Evolutionary conservation across 2,888 invertebrate genomes (phyloP), one percentile per base, ranked within the genome.

Genomic region (Mimas tiliae): DNA sequence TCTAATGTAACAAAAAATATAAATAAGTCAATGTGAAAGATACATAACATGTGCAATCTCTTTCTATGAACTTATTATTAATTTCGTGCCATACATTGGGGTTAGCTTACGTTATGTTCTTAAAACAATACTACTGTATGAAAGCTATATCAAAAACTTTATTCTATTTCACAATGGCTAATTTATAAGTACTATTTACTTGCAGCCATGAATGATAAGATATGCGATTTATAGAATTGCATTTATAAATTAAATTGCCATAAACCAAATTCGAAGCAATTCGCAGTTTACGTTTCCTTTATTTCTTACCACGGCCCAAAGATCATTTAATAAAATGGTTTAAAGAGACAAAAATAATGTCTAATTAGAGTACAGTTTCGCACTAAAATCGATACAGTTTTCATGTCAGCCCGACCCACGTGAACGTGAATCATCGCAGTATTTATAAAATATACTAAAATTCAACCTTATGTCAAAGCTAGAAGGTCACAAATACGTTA

Each of bases 31-130:
- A 83, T 85, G 93, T 93, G 93, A 87, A 84, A 82, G 19, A 85
- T 91, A 90, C 85, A 83, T 93, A 93, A 93, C 93, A 93, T 86
- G 93, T 93, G 93, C 93, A 85, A 85, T 87, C 80, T 87, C 82
- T 79, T 82, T 84, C 83, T 86, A 87, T 84, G 81, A 82, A 85
- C 82, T 85, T 86, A 85, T 70, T n/a, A 72, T 77, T 77, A 80
- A 82, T 58, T 55, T 42, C 75, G 90, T 90, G 90, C 86, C 84
- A 77, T 80, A 80, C 78, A 82, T 27, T 84, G 82, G 82, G 81
- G 80, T 85, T 81, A 81, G 71, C 78, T 82, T 84, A 83, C 33
- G 33, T 74, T 72, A 66, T 68, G 67, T 67, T 72, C 58, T 58
- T 74, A 77, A 62, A 27, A 64, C 19, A 16, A 72, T 72, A 76